Conservation (phyloP, 92 coral and sea anemone genomes). For the Porites cylindrica region DNA sequence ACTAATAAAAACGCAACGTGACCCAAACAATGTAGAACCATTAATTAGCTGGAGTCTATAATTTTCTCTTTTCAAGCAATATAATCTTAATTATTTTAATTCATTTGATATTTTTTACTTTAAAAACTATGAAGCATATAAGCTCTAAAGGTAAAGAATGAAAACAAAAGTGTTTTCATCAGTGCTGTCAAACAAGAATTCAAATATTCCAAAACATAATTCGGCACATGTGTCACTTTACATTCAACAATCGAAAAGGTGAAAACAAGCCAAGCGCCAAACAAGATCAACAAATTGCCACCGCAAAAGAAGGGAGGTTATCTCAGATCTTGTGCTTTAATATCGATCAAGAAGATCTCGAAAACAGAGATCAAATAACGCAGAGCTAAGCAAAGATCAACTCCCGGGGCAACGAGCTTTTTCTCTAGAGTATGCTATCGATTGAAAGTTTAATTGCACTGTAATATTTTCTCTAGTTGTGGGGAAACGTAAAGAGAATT, state of each 20-base stretch:
- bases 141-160: too few relatives aligned
- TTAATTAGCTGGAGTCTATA: conserved; percentile 15
- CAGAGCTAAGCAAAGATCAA: conserved; percentile 10
- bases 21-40: conserved; percentile 20
- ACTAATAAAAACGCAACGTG: conserved; percentile 18
- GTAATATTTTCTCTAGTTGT: conserved; percentile 36
- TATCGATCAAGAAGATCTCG: background rate
- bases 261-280: conserved; percentile 31
- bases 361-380: conserved; percentile 35
- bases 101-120: background rate
- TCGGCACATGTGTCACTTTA: conserved; percentile 53
- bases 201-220: conserved; percentile 16
- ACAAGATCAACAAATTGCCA: conserved; percentile 42
- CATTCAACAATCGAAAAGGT: conserved; percentile 39
- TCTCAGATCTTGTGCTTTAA: conserved; percentile 2
- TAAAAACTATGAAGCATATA: too few relatives aligned
- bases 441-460: conserved; percentile 50
- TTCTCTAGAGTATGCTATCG: conserved; percentile 32
- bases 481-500: conserved; percentile 28
- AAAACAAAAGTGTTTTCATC: background rate
- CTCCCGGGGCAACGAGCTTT: conserved; percentile 47
- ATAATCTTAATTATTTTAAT: conserved; percentile 1
- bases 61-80: background rate
- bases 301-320: conserved; percentile 14
- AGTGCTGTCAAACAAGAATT: conserved; percentile 14